Conservation (phyloP, 2,888 invertebrate genomes). For the Leptopilina drosophilae region DNA sequence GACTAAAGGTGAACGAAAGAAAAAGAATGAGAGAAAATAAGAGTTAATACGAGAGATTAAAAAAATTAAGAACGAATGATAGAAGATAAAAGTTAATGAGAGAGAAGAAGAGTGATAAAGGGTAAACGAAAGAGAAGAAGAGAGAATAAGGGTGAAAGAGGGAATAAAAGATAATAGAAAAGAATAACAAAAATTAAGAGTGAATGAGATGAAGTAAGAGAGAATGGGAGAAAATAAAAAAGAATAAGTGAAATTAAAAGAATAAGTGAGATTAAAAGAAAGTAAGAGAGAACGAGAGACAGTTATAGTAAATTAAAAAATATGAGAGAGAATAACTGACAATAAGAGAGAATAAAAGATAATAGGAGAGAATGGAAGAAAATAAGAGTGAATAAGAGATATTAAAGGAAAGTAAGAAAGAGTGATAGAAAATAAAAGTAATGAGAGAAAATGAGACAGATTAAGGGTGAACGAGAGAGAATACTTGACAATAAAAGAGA, state of each 20-base stretch:
- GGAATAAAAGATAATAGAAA: too few relatives aligned
- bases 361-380: slow-evolving; percentile 21
- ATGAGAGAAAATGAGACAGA: slow-evolving; percentile 48
- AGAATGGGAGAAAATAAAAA: not conserved
- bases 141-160: not conserved
- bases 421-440: slow-evolving; percentile 26
- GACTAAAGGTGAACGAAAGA: not conserved
- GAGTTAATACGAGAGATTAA: not conserved
- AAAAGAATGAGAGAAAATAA: not conserved
- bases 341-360: not conserved
- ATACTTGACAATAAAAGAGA: not conserved
- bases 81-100: not conserved
- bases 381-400: not conserved
- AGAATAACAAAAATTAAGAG: too few relatives aligned
- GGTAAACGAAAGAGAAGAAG: not conserved
- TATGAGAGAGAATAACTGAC: too few relatives aligned
- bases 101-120: not conserved
- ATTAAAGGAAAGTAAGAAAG: not conserved
- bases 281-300: too few relatives aligned
- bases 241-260: not conserved
- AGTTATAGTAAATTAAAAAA: too few relatives aligned
- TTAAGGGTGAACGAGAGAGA: not conserved
- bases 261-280: not conserved
- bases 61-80: not conserved
- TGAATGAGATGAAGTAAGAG: not conserved